Base-by-base conservation (phyloP, 2,113 vertebrate genomes). In the Monopterus albus region DNA sequence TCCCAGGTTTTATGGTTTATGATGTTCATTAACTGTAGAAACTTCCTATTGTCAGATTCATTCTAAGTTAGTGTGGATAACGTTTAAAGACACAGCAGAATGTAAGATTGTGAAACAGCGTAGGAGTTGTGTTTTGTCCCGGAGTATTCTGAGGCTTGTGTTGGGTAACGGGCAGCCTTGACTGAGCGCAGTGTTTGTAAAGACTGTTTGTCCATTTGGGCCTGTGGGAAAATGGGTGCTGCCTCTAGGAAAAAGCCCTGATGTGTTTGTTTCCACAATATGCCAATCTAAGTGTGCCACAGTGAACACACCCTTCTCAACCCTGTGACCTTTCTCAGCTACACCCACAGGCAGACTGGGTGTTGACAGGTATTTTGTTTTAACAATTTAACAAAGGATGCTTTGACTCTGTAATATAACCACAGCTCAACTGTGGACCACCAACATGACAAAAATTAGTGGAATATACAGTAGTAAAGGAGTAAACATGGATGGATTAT, bases 231-330 rank as follows among this genome's bases (percentile, higher is more conserved):
- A 82, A 71, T 39, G 7, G 60, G 50, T 2, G 20, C 42, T 25
- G 73, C 42, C 58, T 76, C 9, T 25, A 51, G 50, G 49, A 39
- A 72, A 74, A 57, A 36, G 8, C 47, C 47, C 66, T 46, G 8
- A 33, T 26, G 42, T 71, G 75, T 87, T 87, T 88, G 82, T 88
- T 89, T 84, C 68, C 84, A 84, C 75, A 89, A 84, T 84, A 91
- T 76, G 63, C 25, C 50, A 33, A 33, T 65, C 25, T 59, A 25
- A 72, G 65, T 63, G 55, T 70, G 60, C 21, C 57, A 14, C 28
- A 18, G 23, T 15, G 39, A 55, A 75, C 81, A 81, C 79, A 1
- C 83, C 81, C 59, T 73, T 28, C 17, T 28, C 17, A 38, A 28
- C n/a, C 14, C 53, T 38, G 42, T 40, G 31, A 40, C 62, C 46